These are phyloP conservation scores for Vicugna pacos DNA, from an alignment of 2,113 vertebrate genomes.

Conservation along the genomic window DNA sequence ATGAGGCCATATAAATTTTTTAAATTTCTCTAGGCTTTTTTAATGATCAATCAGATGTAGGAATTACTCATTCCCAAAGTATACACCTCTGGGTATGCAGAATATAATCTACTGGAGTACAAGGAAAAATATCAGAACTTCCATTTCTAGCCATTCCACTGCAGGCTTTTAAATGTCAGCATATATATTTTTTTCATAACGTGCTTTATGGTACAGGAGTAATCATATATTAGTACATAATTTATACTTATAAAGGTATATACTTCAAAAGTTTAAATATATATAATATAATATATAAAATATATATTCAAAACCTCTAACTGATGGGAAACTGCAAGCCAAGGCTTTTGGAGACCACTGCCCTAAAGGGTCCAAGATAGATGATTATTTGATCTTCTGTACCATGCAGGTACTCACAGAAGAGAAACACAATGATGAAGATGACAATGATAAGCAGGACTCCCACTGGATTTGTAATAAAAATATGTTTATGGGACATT, in stretches of 20 bases:
- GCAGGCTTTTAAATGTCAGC: not conserved
- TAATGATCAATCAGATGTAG: not conserved
- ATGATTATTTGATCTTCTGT: not conserved
- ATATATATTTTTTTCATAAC: not conserved
- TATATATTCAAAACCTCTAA: not conserved
- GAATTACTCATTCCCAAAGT: not conserved
- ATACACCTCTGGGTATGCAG: not conserved
- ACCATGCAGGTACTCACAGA: not conserved
- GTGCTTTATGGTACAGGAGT: not conserved
- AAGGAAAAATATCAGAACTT: not conserved
- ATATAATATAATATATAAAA: not conserved
- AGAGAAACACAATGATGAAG: not conserved
- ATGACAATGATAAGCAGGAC: not conserved
- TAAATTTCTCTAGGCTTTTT: not conserved
- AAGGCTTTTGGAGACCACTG: not conserved
- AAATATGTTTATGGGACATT: slow-evolving; percentile 46
- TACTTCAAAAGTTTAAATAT: slow-evolving; percentile 8
- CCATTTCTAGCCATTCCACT: not conserved
- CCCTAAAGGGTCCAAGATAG: not conserved
- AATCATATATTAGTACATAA: not conserved
- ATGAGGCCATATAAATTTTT: not conserved
- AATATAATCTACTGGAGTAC: not conserved
- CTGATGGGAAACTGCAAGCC: not conserved
- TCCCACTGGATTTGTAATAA: slow-evolving; percentile 27
- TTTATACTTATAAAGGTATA: not conserved